Percentiles rank a stretch among this genome's conserved stretches.
These are phyloP conservation scores for Laticauda laticaudata DNA, from an alignment of 2,113 vertebrate genomes.

Conservation along the genomic window DNA sequence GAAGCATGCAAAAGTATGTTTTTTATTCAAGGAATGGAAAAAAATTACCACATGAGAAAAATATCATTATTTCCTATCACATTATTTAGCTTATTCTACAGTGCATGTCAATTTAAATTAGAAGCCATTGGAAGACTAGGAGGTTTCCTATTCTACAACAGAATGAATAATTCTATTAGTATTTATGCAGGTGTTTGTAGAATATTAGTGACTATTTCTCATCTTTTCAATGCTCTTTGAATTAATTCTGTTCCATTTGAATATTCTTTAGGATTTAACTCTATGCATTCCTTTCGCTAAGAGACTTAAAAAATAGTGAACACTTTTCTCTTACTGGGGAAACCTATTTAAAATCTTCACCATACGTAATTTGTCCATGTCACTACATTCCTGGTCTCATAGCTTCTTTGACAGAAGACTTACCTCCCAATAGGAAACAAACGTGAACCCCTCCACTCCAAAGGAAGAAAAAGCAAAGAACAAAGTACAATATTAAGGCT, in stretches of 20 bases:
- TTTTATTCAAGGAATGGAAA: background rate
- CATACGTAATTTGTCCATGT: background rate
- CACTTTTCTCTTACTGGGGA: background rate
- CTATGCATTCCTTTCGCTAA: background rate
- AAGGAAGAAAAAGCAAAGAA: background rate
- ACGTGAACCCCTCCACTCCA: background rate
- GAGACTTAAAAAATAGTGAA: background rate
- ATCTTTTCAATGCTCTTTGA: background rate
- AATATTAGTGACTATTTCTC: background rate
- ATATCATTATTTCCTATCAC: background rate
- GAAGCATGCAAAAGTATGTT: fast-evolving
- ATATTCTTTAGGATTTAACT: background rate
- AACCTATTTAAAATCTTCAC: background rate
- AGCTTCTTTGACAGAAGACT: background rate
- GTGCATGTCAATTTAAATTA: background rate
- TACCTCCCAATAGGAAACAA: background rate
- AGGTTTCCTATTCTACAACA: background rate
- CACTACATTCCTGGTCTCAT: background rate
- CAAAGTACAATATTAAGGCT: background rate
- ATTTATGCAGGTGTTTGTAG: background rate
- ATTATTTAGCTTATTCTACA: background rate
- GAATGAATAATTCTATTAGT: background rate
- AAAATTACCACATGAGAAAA: no score
- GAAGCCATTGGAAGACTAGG: background rate
- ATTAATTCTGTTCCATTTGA: background rate